Base-by-base conservation (phyloP, 2,888 invertebrate species). In the Bruchidius siliquastri region DNA sequence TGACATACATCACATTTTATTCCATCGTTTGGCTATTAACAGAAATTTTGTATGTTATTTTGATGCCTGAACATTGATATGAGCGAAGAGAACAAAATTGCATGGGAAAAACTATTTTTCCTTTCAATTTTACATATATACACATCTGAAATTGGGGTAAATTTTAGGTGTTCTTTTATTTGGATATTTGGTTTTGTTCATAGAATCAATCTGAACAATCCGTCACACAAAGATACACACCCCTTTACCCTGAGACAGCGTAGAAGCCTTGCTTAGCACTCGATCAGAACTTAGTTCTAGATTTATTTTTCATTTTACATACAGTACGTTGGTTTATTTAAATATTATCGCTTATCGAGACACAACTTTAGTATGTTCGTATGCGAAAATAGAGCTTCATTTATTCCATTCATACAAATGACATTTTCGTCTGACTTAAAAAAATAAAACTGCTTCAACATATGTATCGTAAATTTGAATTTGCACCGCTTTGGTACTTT, bases 251-350 rank as follows among this genome's bases (percentile, higher is more conserved):
- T 79, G 75, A 77, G 49, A 49, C 49, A 76, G 81, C 81, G 80
- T 83, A 82, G 82, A 79, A 80, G 79, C 77, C 82, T 83, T 82
- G 85, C 85, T 83, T 84, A 84, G 85, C 85, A 85, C 85, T 80
- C 82, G 82, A 82, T 82, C 72, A 71, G 76, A 72, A 77, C 78
- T 78, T 78, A 79, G 77, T 79, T 77, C 74, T 77, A 77, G 75
- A 77, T 68, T 73, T 74, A 68, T 74, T 72, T 67, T 71, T 76
- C 73, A 71, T 67, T 73, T 22, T 8, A 1, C 1, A 8, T 49
- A 49, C 49, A 49, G 49, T 49, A 13, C 18, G 18, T 49, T 49
- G 18, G 13, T 49, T 49, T 49, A 49, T 49, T 49, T 18, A 49
- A 49, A 26, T 26, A 26, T 26, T 26, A 26, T 8, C 8, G 26